Conservation (phyloP, 2,888 invertebrate genomes). For the Hemistola chrysoprasaria region DNA sequence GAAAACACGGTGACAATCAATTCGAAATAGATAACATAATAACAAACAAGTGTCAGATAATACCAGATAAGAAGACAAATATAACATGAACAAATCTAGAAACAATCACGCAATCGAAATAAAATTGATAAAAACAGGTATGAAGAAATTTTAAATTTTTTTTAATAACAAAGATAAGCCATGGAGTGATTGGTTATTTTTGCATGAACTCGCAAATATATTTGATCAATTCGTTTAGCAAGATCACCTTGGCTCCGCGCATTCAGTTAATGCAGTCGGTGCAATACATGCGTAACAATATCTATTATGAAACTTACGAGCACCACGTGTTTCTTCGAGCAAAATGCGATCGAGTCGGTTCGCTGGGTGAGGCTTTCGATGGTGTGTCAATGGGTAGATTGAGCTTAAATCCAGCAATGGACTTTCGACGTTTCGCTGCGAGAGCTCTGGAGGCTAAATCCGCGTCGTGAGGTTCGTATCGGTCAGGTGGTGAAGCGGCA, state of each 20-base stretch:
- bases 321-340: constrained; percentile 79
- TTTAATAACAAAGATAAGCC: constrained; percentile 47
- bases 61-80: constrained; percentile 31
- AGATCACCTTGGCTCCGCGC: constrained; percentile 1
- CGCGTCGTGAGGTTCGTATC: constrained; percentile 44
- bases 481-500: constrained; percentile 51
- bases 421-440: constrained; percentile 74
- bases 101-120: constrained; percentile 44
- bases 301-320: constrained; percentile 62
- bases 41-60: constrained; percentile 32
- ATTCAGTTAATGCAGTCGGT: constrained; percentile 1
- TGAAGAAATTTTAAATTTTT: too few species aligned
- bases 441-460: constrained; percentile 71
- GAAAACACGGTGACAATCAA: constrained; percentile 19
- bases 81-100: constrained; percentile 35
- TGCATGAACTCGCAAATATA: constrained; percentile 14
- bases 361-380: constrained; percentile 50
- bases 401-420: constrained; percentile 69
- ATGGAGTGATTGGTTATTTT: constrained; percentile 37
- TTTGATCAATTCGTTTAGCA: constrained; percentile 1
- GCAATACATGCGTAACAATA: neutral
- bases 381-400: constrained; percentile 58
- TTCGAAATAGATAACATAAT: constrained; percentile 12
- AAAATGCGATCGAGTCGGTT: constrained; percentile 54
- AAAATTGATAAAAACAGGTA: constrained; percentile 44